Evolutionary conservation across 2,113 vertebrate species (phyloP), one percentile per base, ranked within the genome.

Genomic region (Monarcha castaneiventris): DNA sequence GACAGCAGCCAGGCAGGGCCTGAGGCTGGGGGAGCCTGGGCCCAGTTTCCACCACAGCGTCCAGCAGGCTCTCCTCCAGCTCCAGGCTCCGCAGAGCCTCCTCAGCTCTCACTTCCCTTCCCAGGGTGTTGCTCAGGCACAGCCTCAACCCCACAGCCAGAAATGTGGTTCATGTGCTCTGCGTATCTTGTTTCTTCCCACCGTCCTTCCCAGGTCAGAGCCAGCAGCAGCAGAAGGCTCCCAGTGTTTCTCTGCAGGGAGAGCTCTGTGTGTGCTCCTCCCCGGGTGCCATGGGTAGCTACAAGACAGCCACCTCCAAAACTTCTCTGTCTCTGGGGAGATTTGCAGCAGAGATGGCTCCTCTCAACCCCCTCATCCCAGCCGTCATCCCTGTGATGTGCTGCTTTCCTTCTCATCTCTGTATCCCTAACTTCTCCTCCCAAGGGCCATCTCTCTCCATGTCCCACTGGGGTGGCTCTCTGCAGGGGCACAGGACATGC

Each of bases 1-100:
- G 97, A 66, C 92, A 89, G 44, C 62, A 98, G 98, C 97, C 93
- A 98, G 98, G 7, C 96, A 97, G 67, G 93, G 96, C 98, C 16
- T 96, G 98, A 0, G 94, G 91, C 22, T 11, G 37, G 74, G 44
- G 92, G 87, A 51, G 96, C 84, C 75, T 96, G 96, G 44, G 98
- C 98, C 1, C 83, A 98, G 44, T 98, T 98, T 95, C 97, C 97
- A 98, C 3, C 2, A 56, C 3, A 62, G 54, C 41, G 3, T 55
- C 81, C 93, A 76, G 84, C 91, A 58, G 88, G 87, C 90, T 89
- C 72, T 27, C 3, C 29, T 62, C 84, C 87, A 80, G 54, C 88
- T 72, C 84, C 85, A n/a, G 81, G 67, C 77, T 89, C 81, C 21
- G 1, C 69, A 18, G 75, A 48, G 43, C 29, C 84, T 86, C 14